Base-by-base conservation (phyloP, 2,888 invertebrate species). In the Leptinotarsa juncta region DNA sequence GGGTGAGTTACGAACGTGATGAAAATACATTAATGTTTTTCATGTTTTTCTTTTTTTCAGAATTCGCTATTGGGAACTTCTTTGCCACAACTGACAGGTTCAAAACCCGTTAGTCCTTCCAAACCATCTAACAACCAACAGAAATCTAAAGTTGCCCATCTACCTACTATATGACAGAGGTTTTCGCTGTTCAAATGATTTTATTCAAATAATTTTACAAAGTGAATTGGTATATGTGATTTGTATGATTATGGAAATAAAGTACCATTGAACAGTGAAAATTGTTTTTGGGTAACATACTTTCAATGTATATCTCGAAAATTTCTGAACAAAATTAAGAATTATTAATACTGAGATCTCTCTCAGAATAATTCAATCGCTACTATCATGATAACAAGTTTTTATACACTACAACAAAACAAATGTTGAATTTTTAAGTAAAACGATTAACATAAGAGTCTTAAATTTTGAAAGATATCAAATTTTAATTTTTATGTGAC, bases 111-210 rank as follows among this genome's bases (percentile, higher is more conserved):
- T 62, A 90, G 90, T 84, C 90, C 90, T 76, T 85, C 84, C 73
- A 91, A 91, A 85, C 81, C 80, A 50, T 89, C 50, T 88, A 91
- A 79, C 85, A 89, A 80, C 88, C 80, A 79, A 71, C 81, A 78
- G 72, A 85, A 80, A 84, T 88, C 83, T 82, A 89, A 91, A 79
- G 90, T 93, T 72, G 92, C 92, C 79, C 94, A 93, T 87, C 89
- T 94, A 79, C 95, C 95, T 76, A 94, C 93, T 83, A 95, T 95
- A 86, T 94, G 94, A 92, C 90, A 87, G 82, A 88, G 85, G 82
- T 84, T 87, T 80, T 84, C 86, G 65, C 84, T 86, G 79, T 85
- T 87, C 76, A 83, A 82, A 78, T 83, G 80, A 81, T 68, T 71
- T 32, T 20, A 71, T 65, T 23, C 53, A 49, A 65, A 71, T 70